These are phyloP conservation scores for Nyctibius bracteatus DNA, from an alignment of 2,113 vertebrate species.

Conservation along the genomic window DNA sequence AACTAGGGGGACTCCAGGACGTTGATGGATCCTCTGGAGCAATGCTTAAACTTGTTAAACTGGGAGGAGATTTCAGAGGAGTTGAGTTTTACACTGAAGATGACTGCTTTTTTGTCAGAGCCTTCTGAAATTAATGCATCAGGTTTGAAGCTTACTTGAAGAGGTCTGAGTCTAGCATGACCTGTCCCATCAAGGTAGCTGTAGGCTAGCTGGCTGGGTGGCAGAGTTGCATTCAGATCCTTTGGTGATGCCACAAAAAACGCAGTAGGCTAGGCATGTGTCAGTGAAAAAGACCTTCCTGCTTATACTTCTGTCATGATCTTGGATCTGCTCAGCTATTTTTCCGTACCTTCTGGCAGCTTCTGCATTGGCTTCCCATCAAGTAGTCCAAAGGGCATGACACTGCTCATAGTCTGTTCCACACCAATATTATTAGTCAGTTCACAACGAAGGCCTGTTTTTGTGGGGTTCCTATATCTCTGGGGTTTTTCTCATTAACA, in stretches of 20 bases:
- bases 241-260: not conserved
- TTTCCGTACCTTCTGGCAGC: not conserved
- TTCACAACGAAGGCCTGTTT: not conserved
- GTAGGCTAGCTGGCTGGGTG: not conserved
- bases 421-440: not conserved
- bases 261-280: accelerated
- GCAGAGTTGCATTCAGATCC: not conserved
- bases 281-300: not conserved
- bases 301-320: not conserved
- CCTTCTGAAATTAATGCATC: not conserved
- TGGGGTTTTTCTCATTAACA: not conserved
- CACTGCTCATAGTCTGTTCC: not conserved
- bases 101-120: not conserved
- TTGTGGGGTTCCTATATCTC: not conserved
- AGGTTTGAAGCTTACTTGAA: not conserved
- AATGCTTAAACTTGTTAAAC: not conserved
- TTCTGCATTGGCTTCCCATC: not conserved
- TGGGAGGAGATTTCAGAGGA: not conserved
- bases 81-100: not conserved
- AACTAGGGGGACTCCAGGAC: not conserved
- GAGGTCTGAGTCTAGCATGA: not conserved
- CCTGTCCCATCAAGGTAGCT: not conserved
- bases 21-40: not conserved
- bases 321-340: not conserved
- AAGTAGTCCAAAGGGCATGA: not conserved